Conservation (phyloP, 2,888 invertebrate species). For the Standfussiana lucernea region DNA sequence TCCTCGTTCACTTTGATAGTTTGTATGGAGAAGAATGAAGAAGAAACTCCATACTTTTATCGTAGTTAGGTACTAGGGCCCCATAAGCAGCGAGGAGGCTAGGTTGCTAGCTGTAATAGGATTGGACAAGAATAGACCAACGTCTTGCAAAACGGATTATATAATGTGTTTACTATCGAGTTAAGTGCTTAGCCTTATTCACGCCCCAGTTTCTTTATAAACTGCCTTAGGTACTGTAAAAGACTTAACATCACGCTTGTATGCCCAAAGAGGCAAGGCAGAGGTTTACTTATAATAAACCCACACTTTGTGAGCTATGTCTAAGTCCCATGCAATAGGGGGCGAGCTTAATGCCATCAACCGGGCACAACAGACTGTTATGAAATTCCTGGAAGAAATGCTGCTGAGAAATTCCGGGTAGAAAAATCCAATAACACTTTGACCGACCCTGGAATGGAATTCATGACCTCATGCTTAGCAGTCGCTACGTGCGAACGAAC, state of each 20-base stretch:
- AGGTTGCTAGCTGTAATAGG: constrained; percentile 32
- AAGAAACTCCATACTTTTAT: neutral
- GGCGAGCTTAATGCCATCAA: neutral
- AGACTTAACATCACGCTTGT: neutral
- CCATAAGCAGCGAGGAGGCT: neutral
- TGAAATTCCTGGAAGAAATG: neutral
- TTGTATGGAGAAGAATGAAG: neutral
- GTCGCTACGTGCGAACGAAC: too few relatives aligned
- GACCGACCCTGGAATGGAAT: too few relatives aligned
- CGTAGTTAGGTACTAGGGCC: constrained; percentile 10
- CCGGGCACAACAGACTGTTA: neutral
- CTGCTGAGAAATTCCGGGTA: neutral
- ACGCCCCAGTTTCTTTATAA: constrained; percentile 48
- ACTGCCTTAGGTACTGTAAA: neutral
- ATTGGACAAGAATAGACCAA: constrained; percentile 43
- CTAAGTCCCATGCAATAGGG: neutral
- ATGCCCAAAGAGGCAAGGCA: neutral
- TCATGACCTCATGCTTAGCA: too few relatives aligned
- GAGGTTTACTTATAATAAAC: neutral
- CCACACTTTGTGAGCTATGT: too few relatives aligned
- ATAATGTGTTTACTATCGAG: constrained; percentile 22
- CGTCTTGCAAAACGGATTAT: constrained; percentile 53
- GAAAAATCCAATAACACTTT: too few relatives aligned
- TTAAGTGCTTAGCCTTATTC: constrained; percentile 40
- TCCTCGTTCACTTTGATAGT: neutral